Percentiles rank a stretch among this genome's conserved stretches.
Conservation (phyloP, 2,113 vertebrate genomes). For the Pelusios castaneus region DNA sequence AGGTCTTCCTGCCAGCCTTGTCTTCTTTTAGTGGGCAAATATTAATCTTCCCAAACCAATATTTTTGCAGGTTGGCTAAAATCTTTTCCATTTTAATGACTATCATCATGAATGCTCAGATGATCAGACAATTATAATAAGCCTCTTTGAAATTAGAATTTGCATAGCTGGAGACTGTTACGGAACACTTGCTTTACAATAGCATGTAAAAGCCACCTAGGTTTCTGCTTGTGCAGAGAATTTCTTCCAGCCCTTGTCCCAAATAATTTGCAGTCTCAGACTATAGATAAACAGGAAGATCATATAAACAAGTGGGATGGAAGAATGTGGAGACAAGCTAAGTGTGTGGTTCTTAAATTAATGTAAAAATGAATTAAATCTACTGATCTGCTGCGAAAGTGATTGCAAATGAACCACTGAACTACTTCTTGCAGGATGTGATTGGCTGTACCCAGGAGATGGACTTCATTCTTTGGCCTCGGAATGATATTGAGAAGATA, state of each 20-base stretch:
- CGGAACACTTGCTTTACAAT: neutral
- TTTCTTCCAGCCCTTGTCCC: neutral
- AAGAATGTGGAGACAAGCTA: neutral
- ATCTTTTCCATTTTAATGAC: neutral
- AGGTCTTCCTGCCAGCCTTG: neutral
- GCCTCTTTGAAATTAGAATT: neutral
- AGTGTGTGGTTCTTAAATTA: neutral
- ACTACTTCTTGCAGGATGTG: conserved; percentile 83
- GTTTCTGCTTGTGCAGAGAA: neutral
- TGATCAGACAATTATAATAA: neutral
- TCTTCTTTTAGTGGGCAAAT: neutral
- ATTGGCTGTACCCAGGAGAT: conserved; percentile 99
- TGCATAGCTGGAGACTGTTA: neutral
- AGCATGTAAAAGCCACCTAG: neutral
- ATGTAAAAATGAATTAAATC: neutral
- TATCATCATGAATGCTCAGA: neutral
- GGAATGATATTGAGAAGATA: conserved; percentile 98
- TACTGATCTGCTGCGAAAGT: neutral
- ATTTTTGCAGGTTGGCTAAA: neutral
- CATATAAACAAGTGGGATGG: neutral
- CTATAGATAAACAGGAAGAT: neutral
- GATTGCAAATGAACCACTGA: neutral
- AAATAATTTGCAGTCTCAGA: neutral
- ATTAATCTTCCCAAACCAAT: neutral
- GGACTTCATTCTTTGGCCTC: conserved; percentile 99